phyloP scores from a whole-genome alignment of 37 sponge, comb jelly and placozoan species.

The Aphrocallistes beatrix region DNA sequence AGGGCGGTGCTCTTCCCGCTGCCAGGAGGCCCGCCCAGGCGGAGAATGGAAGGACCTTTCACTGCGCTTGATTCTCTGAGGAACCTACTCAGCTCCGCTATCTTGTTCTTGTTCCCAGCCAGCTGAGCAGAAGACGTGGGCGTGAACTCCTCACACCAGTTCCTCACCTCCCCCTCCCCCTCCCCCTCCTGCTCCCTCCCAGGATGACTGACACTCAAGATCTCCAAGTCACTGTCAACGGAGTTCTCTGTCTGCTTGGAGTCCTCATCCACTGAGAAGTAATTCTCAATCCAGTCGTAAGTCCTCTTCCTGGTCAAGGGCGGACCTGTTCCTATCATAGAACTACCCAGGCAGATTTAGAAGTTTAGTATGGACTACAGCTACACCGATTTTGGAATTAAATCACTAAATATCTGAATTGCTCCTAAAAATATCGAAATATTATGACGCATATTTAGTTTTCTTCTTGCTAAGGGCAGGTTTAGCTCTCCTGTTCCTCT shows the following conservation, averaged over 20 bases:
- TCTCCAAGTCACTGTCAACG: neutral
- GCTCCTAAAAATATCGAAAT: too few species aligned
- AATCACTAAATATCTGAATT: too few species aligned
- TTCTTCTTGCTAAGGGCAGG: too few species aligned
- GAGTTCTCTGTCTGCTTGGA: neutral
- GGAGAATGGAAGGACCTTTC: neutral
- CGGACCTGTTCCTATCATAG: neutral
- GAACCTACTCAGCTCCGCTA: neutral
- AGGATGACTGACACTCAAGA: neutral
- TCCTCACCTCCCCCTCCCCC: neutral
- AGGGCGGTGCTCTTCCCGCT: slow-evolving; percentile 7
- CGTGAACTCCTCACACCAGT: neutral
- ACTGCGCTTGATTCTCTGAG: neutral
- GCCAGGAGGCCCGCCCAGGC: neutral
- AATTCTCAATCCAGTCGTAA: neutral
- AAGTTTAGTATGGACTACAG: too few species aligned
- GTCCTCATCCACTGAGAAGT: neutral
- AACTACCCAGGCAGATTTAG: neutral
- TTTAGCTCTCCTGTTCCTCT: neutral
- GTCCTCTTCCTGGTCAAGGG: neutral
- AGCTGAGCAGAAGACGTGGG: neutral
- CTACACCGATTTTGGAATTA: too few species aligned
- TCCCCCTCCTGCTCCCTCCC: neutral
- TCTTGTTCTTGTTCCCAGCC: neutral
- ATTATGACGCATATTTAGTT: too few species aligned